These are phyloP conservation scores for Montipora capricornis DNA, from an alignment of 64 coral and sea anemone genomes.

Conservation along the genomic window DNA sequence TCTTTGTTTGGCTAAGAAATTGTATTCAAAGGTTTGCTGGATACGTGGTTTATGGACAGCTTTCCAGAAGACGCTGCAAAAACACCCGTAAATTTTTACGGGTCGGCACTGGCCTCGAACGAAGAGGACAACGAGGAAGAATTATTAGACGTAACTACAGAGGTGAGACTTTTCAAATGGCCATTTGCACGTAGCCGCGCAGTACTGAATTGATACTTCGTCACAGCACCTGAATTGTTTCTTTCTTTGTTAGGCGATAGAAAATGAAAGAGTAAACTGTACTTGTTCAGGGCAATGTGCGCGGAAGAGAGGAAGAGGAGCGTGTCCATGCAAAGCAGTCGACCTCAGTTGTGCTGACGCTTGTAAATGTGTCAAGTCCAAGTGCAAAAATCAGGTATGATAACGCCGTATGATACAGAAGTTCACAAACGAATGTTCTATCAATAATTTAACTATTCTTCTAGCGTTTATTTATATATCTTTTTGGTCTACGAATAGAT, in stretches of 20 bases:
- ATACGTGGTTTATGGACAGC: no score
- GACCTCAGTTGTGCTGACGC: neutral
- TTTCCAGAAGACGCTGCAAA: neutral
- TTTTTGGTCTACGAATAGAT: no score
- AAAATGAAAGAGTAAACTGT: neutral
- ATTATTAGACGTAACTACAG: neutral
- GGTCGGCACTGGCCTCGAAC: neutral
- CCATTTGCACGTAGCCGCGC: neutral
- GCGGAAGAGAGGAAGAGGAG: neutral
- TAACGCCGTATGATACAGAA: neutral
- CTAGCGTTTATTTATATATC: no score
- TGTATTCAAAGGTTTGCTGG: no score
- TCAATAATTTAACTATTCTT: no score
- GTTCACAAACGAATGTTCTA: no score
- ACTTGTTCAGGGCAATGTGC: neutral
- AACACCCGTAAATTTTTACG: neutral
- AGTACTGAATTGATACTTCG: neutral
- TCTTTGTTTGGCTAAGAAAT: no score
- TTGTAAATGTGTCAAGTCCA: neutral
- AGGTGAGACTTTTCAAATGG: neutral
- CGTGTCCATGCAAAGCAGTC: neutral
- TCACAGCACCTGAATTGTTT: neutral
- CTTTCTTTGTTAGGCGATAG: neutral
- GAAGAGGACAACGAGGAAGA: neutral
- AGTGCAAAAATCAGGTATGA: neutral